These are phyloP conservation scores for Muscicapa comitata DNA, from an alignment of 2,797 vertebrate genomes.

Conservation along the genomic window DNA sequence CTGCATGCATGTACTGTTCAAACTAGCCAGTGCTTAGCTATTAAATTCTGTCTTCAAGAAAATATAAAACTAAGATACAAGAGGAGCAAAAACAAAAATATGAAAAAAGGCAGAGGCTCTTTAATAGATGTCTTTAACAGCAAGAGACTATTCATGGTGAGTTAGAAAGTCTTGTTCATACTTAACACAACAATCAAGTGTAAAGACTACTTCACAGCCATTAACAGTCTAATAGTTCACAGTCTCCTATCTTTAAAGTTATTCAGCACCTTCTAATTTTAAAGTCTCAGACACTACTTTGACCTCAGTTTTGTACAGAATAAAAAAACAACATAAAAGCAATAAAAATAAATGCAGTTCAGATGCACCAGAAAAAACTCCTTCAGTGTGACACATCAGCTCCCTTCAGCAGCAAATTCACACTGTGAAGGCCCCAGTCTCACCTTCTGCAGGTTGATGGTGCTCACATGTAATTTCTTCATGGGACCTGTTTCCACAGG, in stretches of 20 bases:
- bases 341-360: neutral
- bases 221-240: neutral
- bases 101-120: neutral
- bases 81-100: neutral
- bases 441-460: constrained; percentile 97
- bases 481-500: constrained; percentile 94
- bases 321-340: neutral
- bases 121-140: neutral
- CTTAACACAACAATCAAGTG: neutral
- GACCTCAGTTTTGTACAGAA: neutral
- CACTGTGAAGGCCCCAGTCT: neutral
- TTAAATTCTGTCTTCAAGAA: neutral
- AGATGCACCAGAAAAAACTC: neutral
- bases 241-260: neutral
- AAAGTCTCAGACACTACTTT: neutral
- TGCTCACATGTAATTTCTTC: constrained; percentile 99
- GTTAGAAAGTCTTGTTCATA: neutral
- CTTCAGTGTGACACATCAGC: neutral
- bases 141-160: neutral
- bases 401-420: neutral
- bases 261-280: neutral
- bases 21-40: neutral
- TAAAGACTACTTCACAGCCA: neutral
- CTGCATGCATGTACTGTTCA: neutral
- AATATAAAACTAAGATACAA: neutral